Evolutionary conservation across 2,797 vertebrate genomes (phyloP).

Genomic region (Prionace glauca): DNA sequence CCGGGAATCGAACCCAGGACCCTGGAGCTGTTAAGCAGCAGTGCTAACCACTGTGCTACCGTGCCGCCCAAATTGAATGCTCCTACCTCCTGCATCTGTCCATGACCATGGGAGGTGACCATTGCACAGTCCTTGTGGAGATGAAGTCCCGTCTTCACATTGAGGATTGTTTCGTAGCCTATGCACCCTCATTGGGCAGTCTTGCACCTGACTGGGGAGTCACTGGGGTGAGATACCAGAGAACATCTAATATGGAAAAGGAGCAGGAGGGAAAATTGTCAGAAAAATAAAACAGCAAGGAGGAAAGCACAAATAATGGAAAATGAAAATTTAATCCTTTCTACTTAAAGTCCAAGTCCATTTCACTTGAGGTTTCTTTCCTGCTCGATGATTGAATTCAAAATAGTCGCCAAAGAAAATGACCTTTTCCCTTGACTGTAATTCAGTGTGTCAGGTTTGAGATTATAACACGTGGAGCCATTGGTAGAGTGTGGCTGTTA

Average conservation of each 20-base stretch:
- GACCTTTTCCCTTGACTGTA: constrained; percentile 40
- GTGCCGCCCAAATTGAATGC: too few relatives aligned
- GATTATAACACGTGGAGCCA: neutral
- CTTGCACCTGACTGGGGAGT: too few relatives aligned
- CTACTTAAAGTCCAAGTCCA: neutral
- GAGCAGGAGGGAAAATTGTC: neutral
- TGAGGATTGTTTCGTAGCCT: neutral
- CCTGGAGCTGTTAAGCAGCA: too few relatives aligned
- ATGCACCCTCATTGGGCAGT: too few relatives aligned
- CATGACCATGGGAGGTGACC: too few relatives aligned
- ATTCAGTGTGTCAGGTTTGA: constrained; percentile 41
- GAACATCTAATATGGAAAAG: neutral
- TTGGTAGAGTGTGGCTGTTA: too few relatives aligned
- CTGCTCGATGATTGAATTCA: neutral
- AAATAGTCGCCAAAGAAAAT: neutral
- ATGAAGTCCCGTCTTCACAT: too few relatives aligned
- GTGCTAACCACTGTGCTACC: too few relatives aligned
- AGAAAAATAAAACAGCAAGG: neutral
- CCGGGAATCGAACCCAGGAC: too few relatives aligned
- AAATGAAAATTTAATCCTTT: neutral
- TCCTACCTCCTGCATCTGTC: too few relatives aligned
- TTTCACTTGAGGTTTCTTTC: neutral
- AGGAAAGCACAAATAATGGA: neutral
- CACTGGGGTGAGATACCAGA: neutral
- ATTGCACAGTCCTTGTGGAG: too few relatives aligned